Conservation (phyloP, 2,113 vertebrate genomes). For the Donacobius atricapilla region DNA sequence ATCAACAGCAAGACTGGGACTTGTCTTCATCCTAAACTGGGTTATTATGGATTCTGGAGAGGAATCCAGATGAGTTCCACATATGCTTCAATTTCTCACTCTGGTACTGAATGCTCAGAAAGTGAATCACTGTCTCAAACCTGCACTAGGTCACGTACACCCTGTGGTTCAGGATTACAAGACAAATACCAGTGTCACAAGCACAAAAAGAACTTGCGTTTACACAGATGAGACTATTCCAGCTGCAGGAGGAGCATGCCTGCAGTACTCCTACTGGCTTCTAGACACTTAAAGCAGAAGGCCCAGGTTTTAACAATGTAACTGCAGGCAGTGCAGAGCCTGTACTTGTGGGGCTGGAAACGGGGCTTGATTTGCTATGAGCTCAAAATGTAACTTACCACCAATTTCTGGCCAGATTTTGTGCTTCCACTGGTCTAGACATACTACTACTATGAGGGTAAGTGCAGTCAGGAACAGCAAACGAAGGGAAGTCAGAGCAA, state of each 20-base stretch:
- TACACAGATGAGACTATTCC: background rate
- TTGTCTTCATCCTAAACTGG: background rate
- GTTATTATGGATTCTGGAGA: background rate
- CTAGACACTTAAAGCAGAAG: background rate
- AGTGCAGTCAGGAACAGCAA: slow-evolving; percentile 85
- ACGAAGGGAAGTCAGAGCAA: slow-evolving; percentile 89
- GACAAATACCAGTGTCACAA: background rate
- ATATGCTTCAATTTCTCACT: background rate
- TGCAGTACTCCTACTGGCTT: background rate
- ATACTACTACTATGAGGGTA: slow-evolving; percentile 78
- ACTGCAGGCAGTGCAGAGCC: background rate
- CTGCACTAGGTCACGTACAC: background rate
- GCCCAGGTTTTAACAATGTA: background rate
- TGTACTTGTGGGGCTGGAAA: background rate
- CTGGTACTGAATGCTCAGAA: background rate
- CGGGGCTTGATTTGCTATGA: rapidly evolving
- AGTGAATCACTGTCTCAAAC: background rate
- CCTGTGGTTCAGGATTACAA: background rate
- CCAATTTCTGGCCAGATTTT: slow-evolving; percentile 89
- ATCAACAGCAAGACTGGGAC: background rate
- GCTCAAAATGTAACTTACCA: slow-evolving; percentile 72
- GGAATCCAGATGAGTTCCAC: background rate
- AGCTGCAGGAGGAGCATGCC: background rate
- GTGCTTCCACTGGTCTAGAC: slow-evolving; percentile 88
- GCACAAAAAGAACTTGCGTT: background rate